Base-by-base conservation (phyloP, 2,113 vertebrate genomes). In the Zapus hudsonius region DNA sequence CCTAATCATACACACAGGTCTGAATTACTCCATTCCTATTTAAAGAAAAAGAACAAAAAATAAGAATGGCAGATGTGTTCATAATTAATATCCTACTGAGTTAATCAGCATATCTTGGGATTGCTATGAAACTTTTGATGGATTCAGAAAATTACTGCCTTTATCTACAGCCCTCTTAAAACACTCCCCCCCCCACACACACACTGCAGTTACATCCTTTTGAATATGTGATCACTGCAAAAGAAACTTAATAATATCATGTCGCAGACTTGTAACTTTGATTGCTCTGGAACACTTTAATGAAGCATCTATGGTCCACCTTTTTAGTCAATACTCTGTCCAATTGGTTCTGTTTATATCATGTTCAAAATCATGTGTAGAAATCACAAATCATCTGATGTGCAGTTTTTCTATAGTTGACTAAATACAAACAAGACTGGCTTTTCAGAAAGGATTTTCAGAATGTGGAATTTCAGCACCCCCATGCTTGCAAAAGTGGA, bases 81-180 rank as follows among this genome's bases (percentile, higher is more conserved):
- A 95, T 98, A 98, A 98, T 98, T 98, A 98, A 98, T 98, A 98
- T 97, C 97, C 97, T 98, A 97, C 97, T 97, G 97, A 93, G 97
- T 97, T 98, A 98, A 98, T 98, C 98, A 98, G 97, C 89, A 97
- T 96, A 98, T 98, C 97, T 97, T 97, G 90, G 96, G 95, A 97
- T 95, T 92, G 92, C 96, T 97, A 78, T 84, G 83, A 98, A 96
- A 97, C 92, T 96, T 98, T 95, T 98, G 96, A 98, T 97, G 61
- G 97, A 95, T 97, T 98, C 94, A 95, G 92, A 96, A 95, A 96
- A 97, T 97, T 76, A 91, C 96, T 89, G 96, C 89, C 96, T 98
- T 97, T 84, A 97, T 98, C 96, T 97, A 94, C 85, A 96, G 91
- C 82, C 96, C 96, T 64, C 66, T 96, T 96, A 91, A 96, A 97